Evolutionary conservation across 2,797 vertebrate species (phyloP).

Genomic region (Anabas testudineus): DNA sequence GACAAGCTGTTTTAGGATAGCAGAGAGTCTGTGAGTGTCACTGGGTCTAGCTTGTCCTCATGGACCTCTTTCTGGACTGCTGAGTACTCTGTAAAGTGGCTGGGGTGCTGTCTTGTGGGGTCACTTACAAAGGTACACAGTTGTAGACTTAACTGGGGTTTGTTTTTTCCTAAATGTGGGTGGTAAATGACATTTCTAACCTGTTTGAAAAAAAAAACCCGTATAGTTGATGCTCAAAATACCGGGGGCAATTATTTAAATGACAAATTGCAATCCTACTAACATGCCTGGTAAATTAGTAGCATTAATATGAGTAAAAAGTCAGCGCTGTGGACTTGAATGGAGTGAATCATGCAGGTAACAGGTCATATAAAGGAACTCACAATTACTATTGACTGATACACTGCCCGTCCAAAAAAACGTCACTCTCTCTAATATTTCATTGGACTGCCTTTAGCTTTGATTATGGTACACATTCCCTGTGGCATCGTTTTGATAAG

Average conservation of each 20-base stretch:
- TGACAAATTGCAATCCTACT: constrained; percentile 9
- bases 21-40: constrained; percentile 55
- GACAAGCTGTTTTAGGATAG: constrained; percentile 51
- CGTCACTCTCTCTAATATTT: no score
- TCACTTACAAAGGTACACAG: constrained; percentile 29
- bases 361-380: constrained; percentile 53
- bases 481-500: no score
- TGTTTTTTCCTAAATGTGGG: constrained; percentile 19
- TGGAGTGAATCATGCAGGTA: constrained; percentile 46
- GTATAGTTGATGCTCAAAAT: constrained; percentile 12
- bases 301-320: constrained; percentile 55
- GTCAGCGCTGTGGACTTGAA: constrained; percentile 44
- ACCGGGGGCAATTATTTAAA: constrained; percentile 9
- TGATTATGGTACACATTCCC: no score
- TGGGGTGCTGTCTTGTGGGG: constrained; percentile 29
- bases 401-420: no score
- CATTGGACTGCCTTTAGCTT: no score
- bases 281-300: constrained; percentile 44
- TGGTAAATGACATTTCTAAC: background rate
- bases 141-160: background rate
- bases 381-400: constrained; percentile 29
- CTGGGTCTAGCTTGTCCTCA: constrained; percentile 38
- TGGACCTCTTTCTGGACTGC: constrained; percentile 63
- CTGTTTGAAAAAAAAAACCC: background rate
- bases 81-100: constrained; percentile 52